Conservation (phyloP, 2,797 vertebrate species). For the Vespertilio murinus region DNA sequence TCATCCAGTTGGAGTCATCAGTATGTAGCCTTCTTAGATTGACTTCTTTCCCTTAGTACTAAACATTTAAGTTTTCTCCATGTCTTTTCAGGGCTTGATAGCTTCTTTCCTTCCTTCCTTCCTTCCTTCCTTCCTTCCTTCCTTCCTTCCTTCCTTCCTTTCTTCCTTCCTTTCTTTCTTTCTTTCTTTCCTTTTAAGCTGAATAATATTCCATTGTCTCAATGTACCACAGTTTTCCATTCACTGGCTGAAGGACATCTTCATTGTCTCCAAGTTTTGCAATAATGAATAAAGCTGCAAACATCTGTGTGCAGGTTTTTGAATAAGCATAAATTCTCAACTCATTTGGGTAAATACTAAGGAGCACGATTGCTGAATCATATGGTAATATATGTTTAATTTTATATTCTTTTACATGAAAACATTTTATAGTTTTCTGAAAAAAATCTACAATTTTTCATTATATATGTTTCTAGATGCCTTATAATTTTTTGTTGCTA, state of each 20-base stretch:
- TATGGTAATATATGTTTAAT: neutral
- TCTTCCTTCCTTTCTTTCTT: too few species aligned
- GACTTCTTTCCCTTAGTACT: neutral
- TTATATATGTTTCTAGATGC: neutral
- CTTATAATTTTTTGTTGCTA: neutral
- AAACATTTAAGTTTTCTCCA: neutral
- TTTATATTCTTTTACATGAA: neutral
- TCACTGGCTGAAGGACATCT: neutral
- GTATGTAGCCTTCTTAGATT: neutral
- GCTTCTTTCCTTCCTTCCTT: neutral
- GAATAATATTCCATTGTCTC: neutral
- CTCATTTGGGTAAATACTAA: neutral
- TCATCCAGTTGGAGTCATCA: neutral
- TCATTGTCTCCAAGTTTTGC: neutral
- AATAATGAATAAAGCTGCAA: neutral
- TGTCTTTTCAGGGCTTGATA: neutral
- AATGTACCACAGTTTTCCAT: neutral
- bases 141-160: neutral
- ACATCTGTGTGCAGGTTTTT: neutral
- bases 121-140: neutral
- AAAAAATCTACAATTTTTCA: neutral
- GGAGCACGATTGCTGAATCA: neutral
- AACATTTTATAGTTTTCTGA: neutral
- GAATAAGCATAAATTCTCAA: neutral
- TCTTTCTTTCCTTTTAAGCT: neutral